Conservation (phyloP, 1,140 invertebrate genomes). For the Coboldia fuscipes region DNA sequence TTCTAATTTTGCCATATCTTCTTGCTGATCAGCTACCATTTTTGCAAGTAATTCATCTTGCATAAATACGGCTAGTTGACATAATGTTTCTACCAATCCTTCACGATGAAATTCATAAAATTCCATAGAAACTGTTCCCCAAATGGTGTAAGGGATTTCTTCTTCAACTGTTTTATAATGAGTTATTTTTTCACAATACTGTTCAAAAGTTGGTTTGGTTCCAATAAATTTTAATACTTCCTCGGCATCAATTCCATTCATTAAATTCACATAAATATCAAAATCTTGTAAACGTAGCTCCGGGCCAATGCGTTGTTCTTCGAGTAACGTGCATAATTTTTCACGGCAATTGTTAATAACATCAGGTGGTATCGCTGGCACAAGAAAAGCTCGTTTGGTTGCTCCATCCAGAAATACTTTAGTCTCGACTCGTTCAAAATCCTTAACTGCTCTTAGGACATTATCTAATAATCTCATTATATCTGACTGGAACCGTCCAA, state of each 20-base stretch:
- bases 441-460: constrained; percentile 42
- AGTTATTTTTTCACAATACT: constrained; percentile 37
- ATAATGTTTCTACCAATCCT: constrained; percentile 53
- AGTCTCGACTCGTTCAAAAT: constrained; percentile 47
- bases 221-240: constrained; percentile 45
- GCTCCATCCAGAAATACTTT: constrained; percentile 3
- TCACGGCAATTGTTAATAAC: constrained; percentile 32
- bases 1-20: constrained; percentile 42
- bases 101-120: constrained; percentile 71
- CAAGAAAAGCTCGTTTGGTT: background rate
- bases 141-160: constrained; percentile 37
- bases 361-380: constrained; percentile 42
- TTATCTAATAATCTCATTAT: constrained; percentile 48
- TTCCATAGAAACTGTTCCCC: constrained; percentile 48
- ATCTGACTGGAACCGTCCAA: constrained; percentile 45
- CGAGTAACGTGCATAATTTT: constrained; percentile 33
- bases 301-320: constrained; percentile 45
- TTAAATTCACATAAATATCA: constrained; percentile 58
- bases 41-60: constrained; percentile 44
- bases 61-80: constrained; percentile 40
- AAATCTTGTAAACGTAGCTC: constrained; percentile 51
- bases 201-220: constrained; percentile 38
- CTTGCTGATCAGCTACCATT: constrained; percentile 63
- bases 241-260: constrained; percentile 42
- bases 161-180: constrained; percentile 39